Percentiles rank a stretch among this genome's conserved stretches.
Evolutionary conservation across 2,888 invertebrate species (phyloP).

Genomic region (Clitarchus hookeri): DNA sequence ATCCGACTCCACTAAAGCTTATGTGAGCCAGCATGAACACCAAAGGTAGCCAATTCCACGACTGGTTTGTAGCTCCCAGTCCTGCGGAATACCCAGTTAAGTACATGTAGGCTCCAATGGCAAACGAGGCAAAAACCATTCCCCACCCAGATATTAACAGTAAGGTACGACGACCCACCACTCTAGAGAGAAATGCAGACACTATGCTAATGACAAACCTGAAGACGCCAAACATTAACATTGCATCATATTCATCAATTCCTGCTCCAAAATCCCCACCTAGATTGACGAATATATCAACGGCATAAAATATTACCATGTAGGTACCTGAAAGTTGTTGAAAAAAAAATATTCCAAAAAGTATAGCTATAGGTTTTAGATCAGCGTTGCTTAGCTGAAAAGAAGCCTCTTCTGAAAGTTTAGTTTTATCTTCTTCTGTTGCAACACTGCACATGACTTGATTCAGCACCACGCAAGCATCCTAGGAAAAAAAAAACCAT

Average conservation of each 20-base stretch:
- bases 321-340: constrained; percentile 64
- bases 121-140: constrained; percentile 58
- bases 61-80: constrained; percentile 45
- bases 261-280: constrained; percentile 55
- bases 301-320: constrained; percentile 63
- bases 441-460: neutral
- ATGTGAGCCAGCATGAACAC: constrained; percentile 59
- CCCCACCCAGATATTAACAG: constrained; percentile 59
- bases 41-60: constrained; percentile 54
- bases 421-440: neutral
- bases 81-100: neutral
- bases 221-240: constrained; percentile 58
- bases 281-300: constrained; percentile 58
- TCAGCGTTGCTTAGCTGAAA: constrained; percentile 49
- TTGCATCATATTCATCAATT: constrained; percentile 56
- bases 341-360: constrained; percentile 57
- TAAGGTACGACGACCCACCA: constrained; percentile 57
- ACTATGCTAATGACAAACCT: constrained; percentile 60
- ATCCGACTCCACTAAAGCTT: constrained; percentile 59
- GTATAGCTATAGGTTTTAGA: constrained; percentile 59
- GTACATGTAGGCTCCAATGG: constrained; percentile 49
- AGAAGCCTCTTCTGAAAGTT: neutral
- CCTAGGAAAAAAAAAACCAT: constrained; percentile 30
- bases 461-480: constrained; percentile 21
- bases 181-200: constrained; percentile 57